Evolutionary conservation across 2,888 invertebrate genomes (phyloP), one percentile per base, ranked within the genome.

Genomic region (Galeruca laticollis): DNA sequence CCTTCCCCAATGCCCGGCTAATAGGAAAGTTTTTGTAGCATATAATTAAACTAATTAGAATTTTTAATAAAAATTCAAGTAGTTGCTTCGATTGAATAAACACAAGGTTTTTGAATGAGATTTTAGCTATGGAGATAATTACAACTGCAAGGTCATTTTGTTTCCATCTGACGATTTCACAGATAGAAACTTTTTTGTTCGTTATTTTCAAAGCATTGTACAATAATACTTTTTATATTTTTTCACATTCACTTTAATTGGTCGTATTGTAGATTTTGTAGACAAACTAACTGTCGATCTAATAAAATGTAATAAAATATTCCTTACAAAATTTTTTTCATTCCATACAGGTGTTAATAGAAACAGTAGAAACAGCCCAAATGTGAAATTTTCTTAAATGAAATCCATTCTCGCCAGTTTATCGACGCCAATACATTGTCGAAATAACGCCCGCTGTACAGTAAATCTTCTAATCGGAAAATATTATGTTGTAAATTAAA

Each of bases 1-100:
- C 61, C 51, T 20, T 15, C 40, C 15, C 37, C 33, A 15, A 26
- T 31, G 54, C 37, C 13, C 15, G 21, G 20, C 37, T 63, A 66
- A 66, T 54, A 66, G 66, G 65, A 65, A 65, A 65, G 49, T 65
- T 65, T 60, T 60, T 49, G 47, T 59, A 33, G 43, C 35, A 49
- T 49, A 65, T 59, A 66, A 66, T 66, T 66, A 66, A 59, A 51
- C 20, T 59, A 66, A 66, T 66, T 66, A 66, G 59, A 66, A 66
- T 66, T 66, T 66, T 33, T 59, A 66, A 66, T 66, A 66, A 66
- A 66, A 66, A 66, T 66, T 66, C 65, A 65, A 65, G 66, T 59
- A 51, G 66, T 66, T 51, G 66, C 66, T 66, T 66, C 66, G 66
- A 59, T 65, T 66, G 66, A 51, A 66, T 66, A 66, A 66, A 66